Base-by-base conservation (phyloP, 2,797 vertebrate species). In the Enteromius treurensis region DNA sequence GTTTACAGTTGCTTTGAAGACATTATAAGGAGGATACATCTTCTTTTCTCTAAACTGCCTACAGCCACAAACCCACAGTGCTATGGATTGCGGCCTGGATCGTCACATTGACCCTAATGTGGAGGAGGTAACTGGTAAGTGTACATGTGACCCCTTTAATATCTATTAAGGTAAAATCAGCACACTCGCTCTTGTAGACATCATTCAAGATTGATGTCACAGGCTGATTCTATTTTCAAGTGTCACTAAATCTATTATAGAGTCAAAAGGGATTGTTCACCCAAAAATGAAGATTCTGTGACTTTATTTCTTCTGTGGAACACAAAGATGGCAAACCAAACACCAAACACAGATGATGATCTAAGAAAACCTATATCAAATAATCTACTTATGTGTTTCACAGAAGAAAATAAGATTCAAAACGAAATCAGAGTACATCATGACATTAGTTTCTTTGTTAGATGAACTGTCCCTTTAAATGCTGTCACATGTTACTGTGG, bases 71-170 rank as follows among this genome's bases (percentile, higher is more conserved):
- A 94, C 95, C 89, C 90, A 96, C 85, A 95, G 97, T 0, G 94
- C 94, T 75, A 88, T 99, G 64, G 97, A 99, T 77, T 94, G 93
- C 0, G 96, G 96, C 21, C 69, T 97, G 81, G 93, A 98, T 17
- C 94, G 96, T 0, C 97, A 95, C 4, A 93, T 93, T 4, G 94
- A 99, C 76, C 96, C 97, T 3, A 96, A 88, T 81, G 87, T 89
- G 87, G 93, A 93, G 5, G 95, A 98, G 98, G 97, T 99, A 96
- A 96, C 93, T 93, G 97, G 97, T 98, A 91, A 94, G 95, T 89
- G 45, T 34, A 32, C 55, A 40, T 19, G 21, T 45, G 42, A 70
- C 53, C 53, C n/a, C 11, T 70, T 26, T 45, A 75, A 51, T 53
- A 49, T 62, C 29, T 37, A 10, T 40, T 75, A 11, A 17, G 32